Conservation (phyloP, 2,113 vertebrate species). For the Petroica traversi region DNA sequence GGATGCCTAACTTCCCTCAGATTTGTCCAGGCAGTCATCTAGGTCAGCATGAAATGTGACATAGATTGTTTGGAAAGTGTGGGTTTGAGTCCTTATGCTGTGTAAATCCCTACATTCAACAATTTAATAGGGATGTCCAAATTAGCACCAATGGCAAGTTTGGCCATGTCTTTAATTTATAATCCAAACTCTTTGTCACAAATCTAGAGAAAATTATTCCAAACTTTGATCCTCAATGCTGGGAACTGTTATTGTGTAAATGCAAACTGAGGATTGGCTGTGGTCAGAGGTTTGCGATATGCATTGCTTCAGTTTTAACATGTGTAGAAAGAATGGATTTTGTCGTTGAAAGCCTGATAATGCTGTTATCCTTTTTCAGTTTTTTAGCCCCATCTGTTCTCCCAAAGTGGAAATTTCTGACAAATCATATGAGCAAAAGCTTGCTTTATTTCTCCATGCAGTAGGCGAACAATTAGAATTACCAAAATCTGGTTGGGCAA, state of each 20-base stretch:
- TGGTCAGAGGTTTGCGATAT: neutral
- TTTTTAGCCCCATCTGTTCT: constrained; percentile 75
- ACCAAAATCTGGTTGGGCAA: constrained; percentile 74
- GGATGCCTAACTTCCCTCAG: neutral
- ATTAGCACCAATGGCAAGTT: neutral
- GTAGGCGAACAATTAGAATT: constrained; percentile 55
- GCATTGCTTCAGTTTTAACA: neutral
- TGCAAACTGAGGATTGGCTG: neutral
- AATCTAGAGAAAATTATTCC: neutral
- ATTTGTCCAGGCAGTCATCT: neutral
- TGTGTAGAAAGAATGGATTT: constrained; percentile 42
- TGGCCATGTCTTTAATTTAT: neutral
- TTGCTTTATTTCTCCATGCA: constrained; percentile 69
- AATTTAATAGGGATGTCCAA: neutral
- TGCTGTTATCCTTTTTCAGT: constrained; percentile 60
- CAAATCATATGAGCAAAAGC: constrained; percentile 65
- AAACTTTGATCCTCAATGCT: neutral
- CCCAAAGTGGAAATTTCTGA: constrained; percentile 71
- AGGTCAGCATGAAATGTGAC: neutral
- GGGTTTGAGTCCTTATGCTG: neutral
- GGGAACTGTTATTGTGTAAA: neutral
- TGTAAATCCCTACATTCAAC: neutral
- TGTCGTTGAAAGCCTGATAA: constrained; percentile 60
- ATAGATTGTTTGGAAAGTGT: neutral
- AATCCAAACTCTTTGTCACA: neutral